Conservation (phyloP, 2,797 vertebrate genomes). For the Peromyscus nudipes region DNA sequence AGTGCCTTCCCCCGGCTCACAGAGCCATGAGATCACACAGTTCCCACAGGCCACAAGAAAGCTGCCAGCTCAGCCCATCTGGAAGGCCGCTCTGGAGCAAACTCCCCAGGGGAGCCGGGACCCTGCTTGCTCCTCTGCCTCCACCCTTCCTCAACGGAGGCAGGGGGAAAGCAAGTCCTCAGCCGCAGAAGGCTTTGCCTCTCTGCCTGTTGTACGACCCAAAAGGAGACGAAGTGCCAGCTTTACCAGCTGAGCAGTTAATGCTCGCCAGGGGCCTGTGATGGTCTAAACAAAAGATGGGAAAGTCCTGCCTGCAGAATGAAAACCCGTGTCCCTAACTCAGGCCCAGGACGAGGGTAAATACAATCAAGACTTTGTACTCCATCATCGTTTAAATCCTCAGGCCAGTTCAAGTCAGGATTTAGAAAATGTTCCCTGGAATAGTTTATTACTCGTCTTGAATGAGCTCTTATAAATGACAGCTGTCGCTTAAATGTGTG, state of each 20-base stretch:
- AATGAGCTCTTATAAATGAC: constrained; percentile 14
- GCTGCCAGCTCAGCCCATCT: constrained; percentile 74
- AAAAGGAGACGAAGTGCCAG: background rate
- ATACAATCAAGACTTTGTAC: background rate
- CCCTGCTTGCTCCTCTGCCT: background rate
- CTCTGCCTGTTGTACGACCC: background rate
- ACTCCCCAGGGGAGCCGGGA: background rate
- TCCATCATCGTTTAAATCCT: constrained; percentile 26
- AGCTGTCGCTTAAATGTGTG: background rate
- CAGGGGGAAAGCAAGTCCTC: background rate
- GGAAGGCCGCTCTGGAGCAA: constrained; percentile 42
- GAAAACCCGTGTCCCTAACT: background rate
- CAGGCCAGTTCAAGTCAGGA: background rate
- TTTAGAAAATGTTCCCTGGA: constrained; percentile 4
- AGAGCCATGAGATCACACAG: constrained; percentile 70
- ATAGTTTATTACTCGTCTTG: background rate
- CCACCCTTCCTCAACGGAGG: background rate
- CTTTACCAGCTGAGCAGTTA: background rate
- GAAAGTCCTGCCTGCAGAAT: background rate
- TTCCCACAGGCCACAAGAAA: constrained; percentile 68
- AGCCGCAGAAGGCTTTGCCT: background rate
- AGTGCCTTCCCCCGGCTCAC: constrained; percentile 66
- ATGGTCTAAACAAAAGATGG: background rate
- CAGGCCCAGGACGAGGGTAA: background rate
- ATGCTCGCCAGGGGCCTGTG: background rate